Percentiles rank a stretch among this genome's conserved stretches.
phyloP scores from a whole-genome alignment of 2,888 invertebrate species.

The Lasiommata megera region DNA sequence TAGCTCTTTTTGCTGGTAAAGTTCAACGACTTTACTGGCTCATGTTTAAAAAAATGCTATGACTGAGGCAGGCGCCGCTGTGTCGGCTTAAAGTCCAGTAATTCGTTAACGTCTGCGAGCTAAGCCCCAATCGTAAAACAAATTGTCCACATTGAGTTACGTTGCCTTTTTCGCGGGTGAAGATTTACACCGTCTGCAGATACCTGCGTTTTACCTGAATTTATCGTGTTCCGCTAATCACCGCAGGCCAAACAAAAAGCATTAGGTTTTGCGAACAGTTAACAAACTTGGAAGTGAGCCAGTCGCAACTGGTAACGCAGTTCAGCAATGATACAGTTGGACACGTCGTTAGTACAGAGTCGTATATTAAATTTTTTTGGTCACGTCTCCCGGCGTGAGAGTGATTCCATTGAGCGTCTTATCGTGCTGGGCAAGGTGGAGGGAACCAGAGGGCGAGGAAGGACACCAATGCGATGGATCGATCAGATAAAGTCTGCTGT shows the following conservation, averaged over 20 bases:
- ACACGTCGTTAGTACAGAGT: neutral
- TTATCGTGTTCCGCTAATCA: constrained; percentile 38
- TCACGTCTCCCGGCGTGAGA: too few species aligned
- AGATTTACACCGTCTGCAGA: constrained; percentile 20
- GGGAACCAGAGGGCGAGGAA: too few species aligned
- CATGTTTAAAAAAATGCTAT: too few species aligned
- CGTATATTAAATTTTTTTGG: too few species aligned
- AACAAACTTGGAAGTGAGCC: constrained; percentile 35
- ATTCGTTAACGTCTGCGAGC: constrained; percentile 24
- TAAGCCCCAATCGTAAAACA: constrained; percentile 24
- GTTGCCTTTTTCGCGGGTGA: constrained; percentile 21
- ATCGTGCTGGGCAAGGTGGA: too few species aligned
- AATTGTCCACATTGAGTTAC: constrained; percentile 27
- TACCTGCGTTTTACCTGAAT: constrained; percentile 35
- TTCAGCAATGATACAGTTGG: constrained; percentile 10
- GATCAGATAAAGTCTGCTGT: too few species aligned
- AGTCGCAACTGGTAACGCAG: constrained; percentile 27
- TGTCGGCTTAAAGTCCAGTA: constrained; percentile 9
- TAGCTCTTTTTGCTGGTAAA: too few species aligned
- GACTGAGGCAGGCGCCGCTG: neutral
- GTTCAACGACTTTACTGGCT: too few species aligned
- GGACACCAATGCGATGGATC: too few species aligned
- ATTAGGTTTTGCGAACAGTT: constrained; percentile 35
- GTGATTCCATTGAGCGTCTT: too few species aligned
- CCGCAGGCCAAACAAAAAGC: constrained; percentile 38